Evolutionary conservation across 2,797 vertebrate species (phyloP).

Genomic region (Aselliscus stoliczkanus): DNA sequence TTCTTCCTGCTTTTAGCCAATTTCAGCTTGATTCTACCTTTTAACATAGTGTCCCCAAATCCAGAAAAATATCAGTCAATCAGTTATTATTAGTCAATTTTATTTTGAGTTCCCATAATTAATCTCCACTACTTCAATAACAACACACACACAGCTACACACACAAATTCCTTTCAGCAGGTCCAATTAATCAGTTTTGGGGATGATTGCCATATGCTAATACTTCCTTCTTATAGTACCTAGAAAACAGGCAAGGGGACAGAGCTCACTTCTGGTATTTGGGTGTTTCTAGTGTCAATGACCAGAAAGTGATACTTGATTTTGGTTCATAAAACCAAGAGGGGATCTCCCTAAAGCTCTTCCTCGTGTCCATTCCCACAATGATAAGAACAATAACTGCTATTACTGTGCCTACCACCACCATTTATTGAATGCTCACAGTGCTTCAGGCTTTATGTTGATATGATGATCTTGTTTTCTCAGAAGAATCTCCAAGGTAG

Average conservation of each 20-base stretch:
- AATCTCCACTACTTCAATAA: background rate
- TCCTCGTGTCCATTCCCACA: background rate
- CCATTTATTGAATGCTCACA: background rate
- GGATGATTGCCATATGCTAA: background rate
- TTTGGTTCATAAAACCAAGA: background rate
- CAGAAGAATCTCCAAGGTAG: background rate
- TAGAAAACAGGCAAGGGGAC: background rate
- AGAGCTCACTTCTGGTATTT: background rate
- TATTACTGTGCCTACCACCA: rapidly evolving
- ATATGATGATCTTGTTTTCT: background rate
- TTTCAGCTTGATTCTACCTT: background rate
- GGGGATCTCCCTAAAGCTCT: background rate
- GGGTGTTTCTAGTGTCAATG: background rate
- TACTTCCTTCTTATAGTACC: background rate
- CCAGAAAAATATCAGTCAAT: background rate
- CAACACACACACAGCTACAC: background rate
- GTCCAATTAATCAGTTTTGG: background rate
- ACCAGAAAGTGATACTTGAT: background rate
- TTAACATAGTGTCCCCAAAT: background rate
- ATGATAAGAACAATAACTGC: background rate
- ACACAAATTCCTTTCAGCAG: background rate
- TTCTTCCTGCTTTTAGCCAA: background rate
- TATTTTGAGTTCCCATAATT: background rate
- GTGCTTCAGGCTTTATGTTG: background rate
- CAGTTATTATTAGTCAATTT: background rate